Percentiles rank a stretch among this genome's conserved stretches.
Conservation (phyloP, 1,140 invertebrate species). For the Bacillus rossius region DNA sequence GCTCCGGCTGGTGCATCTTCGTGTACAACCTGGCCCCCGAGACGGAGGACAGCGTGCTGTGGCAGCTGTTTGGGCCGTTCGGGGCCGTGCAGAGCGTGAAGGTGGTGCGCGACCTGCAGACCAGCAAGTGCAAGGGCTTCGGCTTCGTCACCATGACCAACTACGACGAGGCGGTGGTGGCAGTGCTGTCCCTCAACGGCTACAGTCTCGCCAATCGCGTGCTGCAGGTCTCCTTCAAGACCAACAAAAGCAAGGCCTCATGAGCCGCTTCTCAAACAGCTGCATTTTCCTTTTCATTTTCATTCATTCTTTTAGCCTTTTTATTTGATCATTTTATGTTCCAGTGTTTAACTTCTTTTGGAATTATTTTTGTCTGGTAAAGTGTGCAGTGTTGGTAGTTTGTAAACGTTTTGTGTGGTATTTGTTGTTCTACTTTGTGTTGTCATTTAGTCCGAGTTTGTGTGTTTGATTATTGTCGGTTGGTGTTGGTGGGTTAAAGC, state of each 20-base stretch:
- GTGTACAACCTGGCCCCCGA: conserved; percentile 98
- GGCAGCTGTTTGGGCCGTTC: conserved; percentile 98
- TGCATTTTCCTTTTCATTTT: no score
- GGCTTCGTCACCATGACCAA: conserved; percentile 99
- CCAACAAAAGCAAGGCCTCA: conserved; percentile 87
- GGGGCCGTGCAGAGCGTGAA: conserved; percentile 98
- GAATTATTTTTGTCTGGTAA: no score
- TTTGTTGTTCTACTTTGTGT: no score
- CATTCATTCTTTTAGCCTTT: no score
- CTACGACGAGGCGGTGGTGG: conserved; percentile 96
- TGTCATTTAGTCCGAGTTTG: no score
- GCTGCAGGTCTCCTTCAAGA: conserved; percentile 98
- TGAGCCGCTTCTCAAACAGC: conserved; percentile 42
- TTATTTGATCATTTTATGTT: no score
- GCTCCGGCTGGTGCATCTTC: conserved; percentile 96
- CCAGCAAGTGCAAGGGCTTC: conserved; percentile 99
- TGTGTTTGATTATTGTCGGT: no score
- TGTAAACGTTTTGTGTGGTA: no score
- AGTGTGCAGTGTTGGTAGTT: no score
- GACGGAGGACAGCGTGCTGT: conserved; percentile 96
- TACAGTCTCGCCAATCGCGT: conserved; percentile 96
- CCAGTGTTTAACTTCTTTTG: no score
- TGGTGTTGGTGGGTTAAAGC: no score
- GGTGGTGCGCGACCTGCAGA: conserved; percentile 94
- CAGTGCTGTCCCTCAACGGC: conserved; percentile 96